These are phyloP conservation scores for Hermaeophaga mercurialis DNA, from an alignment of 2,888 invertebrate genomes.

Conservation along the genomic window DNA sequence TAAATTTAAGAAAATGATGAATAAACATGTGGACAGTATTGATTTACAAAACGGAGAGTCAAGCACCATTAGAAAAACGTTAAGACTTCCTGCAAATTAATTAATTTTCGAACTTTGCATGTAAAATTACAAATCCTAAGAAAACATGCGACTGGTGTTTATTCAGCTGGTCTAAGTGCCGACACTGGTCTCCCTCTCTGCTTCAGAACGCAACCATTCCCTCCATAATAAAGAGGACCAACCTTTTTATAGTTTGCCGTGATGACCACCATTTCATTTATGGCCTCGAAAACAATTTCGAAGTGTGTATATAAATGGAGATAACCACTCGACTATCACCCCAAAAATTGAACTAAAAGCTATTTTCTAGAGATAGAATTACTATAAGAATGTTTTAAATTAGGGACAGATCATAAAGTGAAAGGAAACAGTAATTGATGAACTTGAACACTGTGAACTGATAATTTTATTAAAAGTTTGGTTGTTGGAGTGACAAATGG, in stretches of 20 bases:
- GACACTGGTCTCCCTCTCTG: slow-evolving; percentile 17
- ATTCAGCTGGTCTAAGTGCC: slow-evolving; percentile 11
- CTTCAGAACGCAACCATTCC: slow-evolving; percentile 11
- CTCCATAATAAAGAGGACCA: slow-evolving; percentile 35
- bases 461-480: no score
- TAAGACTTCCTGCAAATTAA: no score
- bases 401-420: slow-evolving; percentile 2
- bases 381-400: slow-evolving; percentile 11
- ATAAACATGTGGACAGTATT: no score
- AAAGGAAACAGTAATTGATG: not conserved
- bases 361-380: slow-evolving; percentile 8
- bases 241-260: slow-evolving; percentile 36
- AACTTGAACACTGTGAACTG: no score
- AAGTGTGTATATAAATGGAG: slow-evolving; percentile 30
- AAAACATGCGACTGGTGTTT: no score
- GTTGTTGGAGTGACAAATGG: no score
- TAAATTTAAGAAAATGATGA: no score
- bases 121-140: no score
- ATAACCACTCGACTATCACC: slow-evolving; percentile 24
- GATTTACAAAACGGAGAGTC: no score
- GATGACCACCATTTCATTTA: slow-evolving; percentile 37
- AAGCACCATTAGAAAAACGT: no score
- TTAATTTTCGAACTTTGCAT: no score
- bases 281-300: slow-evolving; percentile 34
- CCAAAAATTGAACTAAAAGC: slow-evolving; percentile 14